A percentile compares a stretch with the other conserved stretches of the same genome.
phyloP scores from a whole-genome alignment of 2,797 vertebrate species.

The Cossypha polioptera region DNA sequence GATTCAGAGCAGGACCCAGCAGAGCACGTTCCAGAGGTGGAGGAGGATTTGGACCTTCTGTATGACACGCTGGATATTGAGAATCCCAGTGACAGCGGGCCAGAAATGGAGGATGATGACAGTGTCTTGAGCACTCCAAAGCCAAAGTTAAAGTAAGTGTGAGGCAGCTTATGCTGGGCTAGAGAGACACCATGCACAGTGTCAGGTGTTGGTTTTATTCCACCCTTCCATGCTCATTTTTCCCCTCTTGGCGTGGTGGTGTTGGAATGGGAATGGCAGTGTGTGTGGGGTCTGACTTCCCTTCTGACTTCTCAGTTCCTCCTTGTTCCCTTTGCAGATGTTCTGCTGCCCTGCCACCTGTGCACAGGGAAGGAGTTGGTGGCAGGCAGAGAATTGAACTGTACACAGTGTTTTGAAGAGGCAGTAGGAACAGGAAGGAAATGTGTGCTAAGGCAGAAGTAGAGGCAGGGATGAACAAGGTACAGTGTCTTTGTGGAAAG shows the following conservation, averaged over 20 bases:
- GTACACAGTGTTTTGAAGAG: neutral
- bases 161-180: neutral
- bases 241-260: neutral
- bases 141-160: conserved; percentile 91
- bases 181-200: accelerated
- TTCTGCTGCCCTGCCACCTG: neutral
- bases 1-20: conserved; percentile 96
- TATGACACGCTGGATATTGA: conserved; percentile 93
- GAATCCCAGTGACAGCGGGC: conserved; percentile 95
- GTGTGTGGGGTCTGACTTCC: neutral
- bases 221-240: neutral
- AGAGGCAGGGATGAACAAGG: neutral
- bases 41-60: conserved; percentile 91
- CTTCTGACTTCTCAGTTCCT: neutral
- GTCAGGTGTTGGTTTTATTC: neutral
- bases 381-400: neutral
- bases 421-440: neutral
- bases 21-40: conserved; percentile 89
- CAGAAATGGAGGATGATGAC: conserved; percentile 95
- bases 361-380: neutral
- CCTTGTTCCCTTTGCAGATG: neutral
- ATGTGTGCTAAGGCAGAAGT: neutral
- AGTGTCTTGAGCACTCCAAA: conserved; percentile 97
- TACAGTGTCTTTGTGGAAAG: neutral
- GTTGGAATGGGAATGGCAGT: neutral